phyloP scores from a whole-genome alignment of 1,140 invertebrate genomes.

The Akabosia matsudoensis region DNA sequence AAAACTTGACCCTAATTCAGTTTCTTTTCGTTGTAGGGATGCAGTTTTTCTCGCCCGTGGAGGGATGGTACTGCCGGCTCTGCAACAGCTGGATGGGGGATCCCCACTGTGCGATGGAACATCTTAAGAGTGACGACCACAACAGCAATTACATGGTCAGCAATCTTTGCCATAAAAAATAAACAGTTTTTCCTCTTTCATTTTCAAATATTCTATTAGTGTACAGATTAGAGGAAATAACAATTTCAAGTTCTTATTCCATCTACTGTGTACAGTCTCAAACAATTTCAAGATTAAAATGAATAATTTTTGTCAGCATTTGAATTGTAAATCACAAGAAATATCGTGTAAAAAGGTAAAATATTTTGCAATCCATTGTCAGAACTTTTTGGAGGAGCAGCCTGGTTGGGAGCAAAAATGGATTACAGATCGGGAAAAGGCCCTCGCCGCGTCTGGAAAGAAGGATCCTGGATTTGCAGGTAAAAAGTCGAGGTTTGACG shows the following conservation, averaged over 20 bases:
- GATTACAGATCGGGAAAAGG: slow-evolving; percentile 73
- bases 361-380: slow-evolving; percentile 36
- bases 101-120: slow-evolving; percentile 75
- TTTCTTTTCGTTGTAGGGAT: slow-evolving; percentile 57
- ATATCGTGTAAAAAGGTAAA: too few species aligned
- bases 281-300: not conserved
- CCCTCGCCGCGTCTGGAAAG: slow-evolving; percentile 47
- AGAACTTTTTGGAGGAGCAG: slow-evolving; percentile 75
- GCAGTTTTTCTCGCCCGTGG: slow-evolving; percentile 77
- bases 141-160: slow-evolving; percentile 73
- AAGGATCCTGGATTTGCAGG: not conserved
- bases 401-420: slow-evolving; percentile 80
- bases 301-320: too few species aligned
- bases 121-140: slow-evolving; percentile 73
- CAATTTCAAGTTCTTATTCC: too few species aligned
- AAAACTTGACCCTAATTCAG: not conserved
- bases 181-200: not conserved
- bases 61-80: slow-evolving; percentile 83
- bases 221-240: too few species aligned
- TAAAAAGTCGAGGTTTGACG: slow-evolving; percentile 1
- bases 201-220: not conserved
- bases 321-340: too few species aligned
- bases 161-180: slow-evolving; percentile 38
- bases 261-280: too few species aligned
- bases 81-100: slow-evolving; percentile 83